Conservation (phyloP, 2,113 vertebrate genomes). For the Cyanocitta stelleri region DNA sequence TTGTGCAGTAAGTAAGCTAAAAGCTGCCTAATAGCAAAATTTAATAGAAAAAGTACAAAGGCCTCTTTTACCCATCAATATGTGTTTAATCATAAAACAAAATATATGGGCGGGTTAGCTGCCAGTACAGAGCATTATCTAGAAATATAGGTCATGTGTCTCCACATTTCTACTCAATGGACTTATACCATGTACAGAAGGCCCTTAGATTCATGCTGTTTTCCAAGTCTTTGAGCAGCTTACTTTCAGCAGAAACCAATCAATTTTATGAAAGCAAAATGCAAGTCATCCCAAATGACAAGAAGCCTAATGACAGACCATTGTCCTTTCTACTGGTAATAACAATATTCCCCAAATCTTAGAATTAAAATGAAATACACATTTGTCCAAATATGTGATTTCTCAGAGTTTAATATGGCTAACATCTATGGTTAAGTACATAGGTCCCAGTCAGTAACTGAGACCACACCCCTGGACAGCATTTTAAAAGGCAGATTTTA, state of each 20-base stretch:
- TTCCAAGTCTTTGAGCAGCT: not conserved
- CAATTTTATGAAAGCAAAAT: not conserved
- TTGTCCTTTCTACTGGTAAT: not conserved
- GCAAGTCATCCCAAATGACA: not conserved
- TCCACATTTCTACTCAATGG: not conserved
- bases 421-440: not conserved
- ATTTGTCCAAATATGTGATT: not conserved
- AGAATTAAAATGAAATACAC: not conserved
- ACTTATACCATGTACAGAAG: not conserved
- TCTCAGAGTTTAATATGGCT: not conserved
- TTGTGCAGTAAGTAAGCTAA: not conserved
- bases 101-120: not conserved
- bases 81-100: not conserved
- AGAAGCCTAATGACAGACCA: not conserved
- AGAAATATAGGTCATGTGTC: not conserved
- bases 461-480: not conserved
- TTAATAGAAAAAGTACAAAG: constrained; percentile 2
- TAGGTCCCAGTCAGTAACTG: not conserved
- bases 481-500: constrained; percentile 18
- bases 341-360: not conserved
- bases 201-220: not conserved
- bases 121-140: not conserved
- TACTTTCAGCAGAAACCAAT: not conserved
- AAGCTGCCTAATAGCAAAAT: not conserved
- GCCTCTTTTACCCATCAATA: not conserved